phyloP scores from a whole-genome alignment of 2,113 vertebrate genomes.

The Ptyas mucosa region DNA sequence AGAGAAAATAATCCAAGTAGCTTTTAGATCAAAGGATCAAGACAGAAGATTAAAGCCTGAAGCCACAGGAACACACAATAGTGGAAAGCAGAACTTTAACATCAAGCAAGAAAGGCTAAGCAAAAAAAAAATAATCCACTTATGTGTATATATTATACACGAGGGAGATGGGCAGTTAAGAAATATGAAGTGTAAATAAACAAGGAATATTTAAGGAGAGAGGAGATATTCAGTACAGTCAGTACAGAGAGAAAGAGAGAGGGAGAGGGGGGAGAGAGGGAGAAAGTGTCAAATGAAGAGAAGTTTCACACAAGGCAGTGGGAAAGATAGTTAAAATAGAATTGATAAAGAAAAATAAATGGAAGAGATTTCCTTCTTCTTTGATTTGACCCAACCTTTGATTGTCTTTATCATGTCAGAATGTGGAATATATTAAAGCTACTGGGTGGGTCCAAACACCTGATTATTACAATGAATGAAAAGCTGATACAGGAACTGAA shows the following conservation, averaged over 20 bases:
- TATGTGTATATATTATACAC: too few species aligned
- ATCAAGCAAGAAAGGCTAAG: not conserved
- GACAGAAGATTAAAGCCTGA: not conserved
- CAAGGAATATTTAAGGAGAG: not conserved
- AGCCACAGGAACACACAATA: not conserved
- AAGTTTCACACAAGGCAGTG: not conserved
- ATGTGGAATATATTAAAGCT: not conserved
- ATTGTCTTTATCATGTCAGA: not conserved
- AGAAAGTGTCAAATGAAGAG: not conserved
- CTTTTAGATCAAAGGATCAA: not conserved
- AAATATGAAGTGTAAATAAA: not conserved
- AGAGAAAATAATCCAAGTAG: not conserved
- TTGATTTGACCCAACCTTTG: not conserved
- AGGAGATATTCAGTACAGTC: not conserved
- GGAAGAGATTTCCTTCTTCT: not conserved
- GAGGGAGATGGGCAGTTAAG: not conserved
- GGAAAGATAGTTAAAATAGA: not conserved
- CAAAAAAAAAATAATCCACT: not conserved
- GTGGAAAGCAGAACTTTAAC: not conserved
- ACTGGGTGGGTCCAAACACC: not conserved
- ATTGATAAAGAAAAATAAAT: not conserved
- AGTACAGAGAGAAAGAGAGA: not conserved
- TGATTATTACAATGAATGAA: not conserved
- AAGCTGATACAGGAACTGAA: not conserved
- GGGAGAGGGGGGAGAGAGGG: not conserved